Base-by-base conservation (phyloP, 2,888 invertebrate genomes). In the Dexiosoma caninum region DNA sequence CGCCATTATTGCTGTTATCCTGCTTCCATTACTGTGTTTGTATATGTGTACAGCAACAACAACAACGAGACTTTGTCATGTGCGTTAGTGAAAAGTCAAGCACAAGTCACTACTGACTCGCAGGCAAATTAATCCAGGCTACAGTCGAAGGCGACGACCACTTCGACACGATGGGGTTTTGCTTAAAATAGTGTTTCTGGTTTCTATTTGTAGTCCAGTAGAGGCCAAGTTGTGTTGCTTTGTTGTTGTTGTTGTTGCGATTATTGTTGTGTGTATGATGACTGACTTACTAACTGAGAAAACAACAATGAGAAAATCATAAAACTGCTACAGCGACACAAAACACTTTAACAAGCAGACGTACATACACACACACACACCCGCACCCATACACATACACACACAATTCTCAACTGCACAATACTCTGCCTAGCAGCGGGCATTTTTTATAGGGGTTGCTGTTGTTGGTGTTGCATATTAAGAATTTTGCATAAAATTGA, bases 31-130 rank as follows among this genome's bases (percentile, higher is more conserved):
- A 32, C 40, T 49, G 19, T 30, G 4, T 55, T n/a, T n/a, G n/a
- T n/a, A n/a, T n/a, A n/a, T n/a, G n/a, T n/a, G n/a, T n/a, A 12
- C 37, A 37, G 35, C 44, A 32, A 19, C 53, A 69, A 69, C 8
- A 23, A 51, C 4, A 27, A 6, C 35, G 14, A 67, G 16, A 69
- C 60, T 75, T 71, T 80, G 75, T 67, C 66, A 71, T 80, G 71
- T 80, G 53, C 76, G 76, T 81, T 76, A 60, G 75, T 46, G 21
- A 71, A 72, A 76, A 76, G 76, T 81, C 80, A 74, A 81, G 81
- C 69, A 69, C 77, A 81, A 77, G 77, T 81, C 72, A 81, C 72
- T 77, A 40, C 49, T 81, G 77, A 64, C 77, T 77, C 69, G 74
- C 77, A 77, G 64, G 77, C 72, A 71, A 81, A 81, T 77, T 77